Base-by-base conservation (phyloP, 1,140 invertebrate genomes). In the Heliconius melpomene region DNA sequence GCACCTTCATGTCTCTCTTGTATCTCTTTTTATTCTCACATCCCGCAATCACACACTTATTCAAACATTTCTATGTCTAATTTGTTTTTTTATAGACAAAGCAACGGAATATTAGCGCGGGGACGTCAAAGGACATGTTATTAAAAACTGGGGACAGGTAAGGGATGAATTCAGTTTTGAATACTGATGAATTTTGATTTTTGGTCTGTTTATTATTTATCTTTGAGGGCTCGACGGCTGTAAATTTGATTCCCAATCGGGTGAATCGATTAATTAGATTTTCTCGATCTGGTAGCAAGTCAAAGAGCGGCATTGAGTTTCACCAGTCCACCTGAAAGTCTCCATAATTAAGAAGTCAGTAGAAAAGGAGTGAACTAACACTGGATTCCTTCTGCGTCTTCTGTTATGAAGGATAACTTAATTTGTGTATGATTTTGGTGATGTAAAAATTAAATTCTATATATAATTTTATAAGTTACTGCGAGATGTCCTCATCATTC, bases 1-100 rank as follows among this genome's bases (percentile, higher is more conserved):
- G 79, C 81, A 82, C 81, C 78, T 84, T 77, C 80, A 80, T 83
- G 32, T 36, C 32, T 36, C 32, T 36, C 32, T 32, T 87, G 84
- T 86, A 88, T 77, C 72, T 80, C 77, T 54, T 84, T 86, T 86
- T 79, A 79, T 81, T 85, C 76, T 54, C 83, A 75, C 75, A 78
- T 81, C 80, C 80, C 89, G 90, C 90, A 91, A 91, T 91, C 90
- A 91, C 89, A 91, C 90, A 90, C 86, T 90, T 91, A 90, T 91
- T 91, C 90, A 91, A 90, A 91, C 89, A 89, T 90, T 87, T 85
- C 79, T 38, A 75, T 72, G 82, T 84, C 82, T 85, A 85, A 84
- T 81, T 83, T 82, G 80, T 85, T 88, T 86, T 52, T 88, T 88
- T 88, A 86, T 85, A 87, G 84, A 88, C 87, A 87, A 84, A 87